Percentiles rank a stretch among this genome's conserved stretches.
phyloP scores from a whole-genome alignment of 2,113 vertebrate genomes.

The Smithornis capensis region DNA sequence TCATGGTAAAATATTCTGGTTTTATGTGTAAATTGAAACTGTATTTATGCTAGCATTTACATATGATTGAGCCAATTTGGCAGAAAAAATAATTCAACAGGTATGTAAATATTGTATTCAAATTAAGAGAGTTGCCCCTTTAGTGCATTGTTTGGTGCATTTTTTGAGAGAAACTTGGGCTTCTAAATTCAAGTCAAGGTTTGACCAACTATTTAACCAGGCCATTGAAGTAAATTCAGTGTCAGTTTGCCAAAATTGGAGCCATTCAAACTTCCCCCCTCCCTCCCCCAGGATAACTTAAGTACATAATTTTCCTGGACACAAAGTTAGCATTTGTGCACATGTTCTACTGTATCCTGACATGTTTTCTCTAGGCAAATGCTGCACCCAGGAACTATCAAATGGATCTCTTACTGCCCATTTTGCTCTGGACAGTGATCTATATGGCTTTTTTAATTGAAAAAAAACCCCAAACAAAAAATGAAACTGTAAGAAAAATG shows the following conservation, averaged over 20 bases:
- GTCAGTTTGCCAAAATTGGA: slow-evolving; percentile 17
- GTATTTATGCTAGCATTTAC: not conserved
- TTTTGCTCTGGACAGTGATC: slow-evolving; percentile 54
- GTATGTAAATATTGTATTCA: not conserved
- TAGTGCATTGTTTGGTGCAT: not conserved
- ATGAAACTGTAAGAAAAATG: not conserved
- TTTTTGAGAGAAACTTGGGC: not conserved
- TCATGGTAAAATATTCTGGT: not conserved
- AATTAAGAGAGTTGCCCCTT: not conserved
- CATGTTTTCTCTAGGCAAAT: slow-evolving; percentile 48
- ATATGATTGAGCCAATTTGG: not conserved
- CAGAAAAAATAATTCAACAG: not conserved
- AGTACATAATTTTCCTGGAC: not conserved
- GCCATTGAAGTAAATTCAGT: slow-evolving; percentile 23
- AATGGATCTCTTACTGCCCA: slow-evolving; percentile 33
- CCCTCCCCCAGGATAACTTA: not conserved
- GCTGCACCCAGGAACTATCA: slow-evolving; percentile 21
- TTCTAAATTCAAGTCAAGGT: not conserved
- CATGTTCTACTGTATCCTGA: slow-evolving; percentile 2
- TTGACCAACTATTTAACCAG: not conserved
- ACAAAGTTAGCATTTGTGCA: slow-evolving; percentile 6
- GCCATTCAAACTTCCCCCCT: not conserved
- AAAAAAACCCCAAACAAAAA: not conserved
- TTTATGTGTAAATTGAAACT: not conserved
- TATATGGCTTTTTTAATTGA: not conserved